Evolutionary conservation across 2,113 vertebrate genomes (phyloP).

Genomic region (Oenanthe oenanthe): DNA sequence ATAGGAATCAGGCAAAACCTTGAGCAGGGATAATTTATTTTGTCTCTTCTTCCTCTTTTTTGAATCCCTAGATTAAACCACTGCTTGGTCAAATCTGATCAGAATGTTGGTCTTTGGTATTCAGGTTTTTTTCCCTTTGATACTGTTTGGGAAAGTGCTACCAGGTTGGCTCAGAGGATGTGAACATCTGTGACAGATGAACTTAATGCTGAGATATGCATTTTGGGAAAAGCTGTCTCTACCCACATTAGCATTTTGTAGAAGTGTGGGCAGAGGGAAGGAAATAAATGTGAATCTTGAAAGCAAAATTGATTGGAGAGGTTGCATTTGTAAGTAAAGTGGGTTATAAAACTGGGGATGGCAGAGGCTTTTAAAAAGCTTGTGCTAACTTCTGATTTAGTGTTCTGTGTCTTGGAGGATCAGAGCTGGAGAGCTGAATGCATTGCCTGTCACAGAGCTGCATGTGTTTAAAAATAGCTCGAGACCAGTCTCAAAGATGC

Average conservation of each 20-base stretch:
- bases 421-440: slow-evolving; percentile 15
- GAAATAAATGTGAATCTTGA: slow-evolving; percentile 65
- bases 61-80: not conserved
- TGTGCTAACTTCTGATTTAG: slow-evolving; percentile 56
- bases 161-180: slow-evolving; percentile 13
- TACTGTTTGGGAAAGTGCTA: not conserved
- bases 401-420: slow-evolving; percentile 34
- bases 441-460: not conserved
- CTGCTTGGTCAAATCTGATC: not conserved
- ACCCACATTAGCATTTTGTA: slow-evolving; percentile 54
- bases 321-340: slow-evolving; percentile 62
- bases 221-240: slow-evolving; percentile 27
- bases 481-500: not conserved
- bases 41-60: not conserved
- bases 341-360: slow-evolving; percentile 62
- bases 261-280: slow-evolving; percentile 23
- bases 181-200: slow-evolving; percentile 48
- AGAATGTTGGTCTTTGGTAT: not conserved
- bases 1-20: not conserved
- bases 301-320: slow-evolving; percentile 66
- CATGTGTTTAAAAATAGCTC: slow-evolving; percentile 26
- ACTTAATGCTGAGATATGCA: slow-evolving; percentile 27
- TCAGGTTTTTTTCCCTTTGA: not conserved
- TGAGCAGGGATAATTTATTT: not conserved
- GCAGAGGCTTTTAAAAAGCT: slow-evolving; percentile 45